phyloP scores from a whole-genome alignment of 2,797 vertebrate genomes.

The Sternarchorhynchus goeldii region DNA sequence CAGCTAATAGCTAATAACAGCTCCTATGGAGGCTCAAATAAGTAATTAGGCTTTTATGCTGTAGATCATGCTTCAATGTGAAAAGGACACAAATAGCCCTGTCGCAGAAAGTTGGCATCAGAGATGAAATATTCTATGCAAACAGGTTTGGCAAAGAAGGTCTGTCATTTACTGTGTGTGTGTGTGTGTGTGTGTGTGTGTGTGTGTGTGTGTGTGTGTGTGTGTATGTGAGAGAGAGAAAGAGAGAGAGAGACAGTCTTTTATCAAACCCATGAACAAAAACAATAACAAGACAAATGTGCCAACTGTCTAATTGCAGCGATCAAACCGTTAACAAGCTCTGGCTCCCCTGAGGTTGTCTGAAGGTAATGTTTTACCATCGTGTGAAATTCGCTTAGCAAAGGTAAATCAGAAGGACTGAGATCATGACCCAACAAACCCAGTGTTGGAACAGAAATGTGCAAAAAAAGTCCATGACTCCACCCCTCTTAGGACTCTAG shows the following conservation, averaged over 20 bases:
- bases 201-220: slow-evolving; percentile 8
- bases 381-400: slow-evolving; percentile 5
- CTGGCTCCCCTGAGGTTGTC: slow-evolving; percentile 34
- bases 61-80: slow-evolving; percentile 47
- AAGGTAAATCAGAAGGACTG: neutral
- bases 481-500: neutral
- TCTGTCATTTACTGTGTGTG: slow-evolving; percentile 50
- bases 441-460: neutral
- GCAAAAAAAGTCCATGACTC: neutral
- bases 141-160: slow-evolving; percentile 32
- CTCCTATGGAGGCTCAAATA: slow-evolving; percentile 45
- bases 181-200: slow-evolving; percentile 7
- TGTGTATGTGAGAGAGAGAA: too few species aligned
- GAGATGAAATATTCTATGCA: slow-evolving; percentile 33
- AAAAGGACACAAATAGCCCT: slow-evolving; percentile 56
- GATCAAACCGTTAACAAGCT: slow-evolving; percentile 20
- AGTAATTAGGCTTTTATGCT: slow-evolving; percentile 55
- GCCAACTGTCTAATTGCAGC: slow-evolving; percentile 20
- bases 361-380: slow-evolving; percentile 27
- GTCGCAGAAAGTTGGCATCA: slow-evolving; percentile 49
- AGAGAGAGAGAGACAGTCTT: neutral
- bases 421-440: neutral
- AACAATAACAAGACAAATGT: slow-evolving; percentile 41
- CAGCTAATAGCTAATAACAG: slow-evolving; percentile 53
- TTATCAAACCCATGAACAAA: slow-evolving; percentile 43